These are phyloP conservation scores for Spicauda simplicius DNA, from an alignment of 2,888 invertebrate genomes.

Conservation along the genomic window DNA sequence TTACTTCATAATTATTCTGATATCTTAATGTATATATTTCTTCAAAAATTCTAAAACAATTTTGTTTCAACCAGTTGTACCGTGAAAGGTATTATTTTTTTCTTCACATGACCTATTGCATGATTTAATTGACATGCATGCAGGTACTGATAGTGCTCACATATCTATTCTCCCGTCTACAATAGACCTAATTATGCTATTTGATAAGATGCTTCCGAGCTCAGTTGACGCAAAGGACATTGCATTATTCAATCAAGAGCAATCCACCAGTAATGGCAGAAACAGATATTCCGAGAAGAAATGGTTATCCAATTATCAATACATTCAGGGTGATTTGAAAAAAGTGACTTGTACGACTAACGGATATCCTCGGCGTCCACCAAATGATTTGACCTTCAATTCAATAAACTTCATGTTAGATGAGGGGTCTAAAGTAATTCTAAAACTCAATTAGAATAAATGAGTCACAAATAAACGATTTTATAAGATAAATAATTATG, in stretches of 20 bases:
- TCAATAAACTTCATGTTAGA: not conserved
- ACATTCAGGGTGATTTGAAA: slow-evolving; percentile 22
- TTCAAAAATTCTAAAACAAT: too few relatives aligned
- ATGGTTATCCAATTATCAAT: slow-evolving; percentile 32
- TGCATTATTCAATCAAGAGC: slow-evolving; percentile 33
- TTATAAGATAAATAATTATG: too few relatives aligned
- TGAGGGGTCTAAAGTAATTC: too few relatives aligned
- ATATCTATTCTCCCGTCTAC: slow-evolving; percentile 8
- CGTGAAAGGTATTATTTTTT: too few relatives aligned
- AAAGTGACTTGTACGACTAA: slow-evolving; percentile 8
- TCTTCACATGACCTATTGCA: too few relatives aligned
- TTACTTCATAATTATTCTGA: too few relatives aligned
- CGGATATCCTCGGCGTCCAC: slow-evolving; percentile 7
- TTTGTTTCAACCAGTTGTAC: too few relatives aligned
- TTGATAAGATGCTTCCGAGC: slow-evolving; percentile 23
- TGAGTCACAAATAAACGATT: too few relatives aligned
- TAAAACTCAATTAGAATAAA: too few relatives aligned
- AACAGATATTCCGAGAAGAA: slow-evolving; percentile 34
- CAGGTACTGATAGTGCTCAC: not conserved
- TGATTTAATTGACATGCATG: not conserved
- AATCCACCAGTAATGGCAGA: slow-evolving; percentile 20
- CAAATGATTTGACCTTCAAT: slow-evolving; percentile 11
- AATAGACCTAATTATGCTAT: slow-evolving; percentile 19
- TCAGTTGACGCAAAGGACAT: slow-evolving; percentile 12
- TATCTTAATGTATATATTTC: too few relatives aligned